Evolutionary conservation across 2,888 invertebrate genomes (phyloP), one percentile per base, ranked within the genome.

Genomic region (Diabrotica balteata): DNA sequence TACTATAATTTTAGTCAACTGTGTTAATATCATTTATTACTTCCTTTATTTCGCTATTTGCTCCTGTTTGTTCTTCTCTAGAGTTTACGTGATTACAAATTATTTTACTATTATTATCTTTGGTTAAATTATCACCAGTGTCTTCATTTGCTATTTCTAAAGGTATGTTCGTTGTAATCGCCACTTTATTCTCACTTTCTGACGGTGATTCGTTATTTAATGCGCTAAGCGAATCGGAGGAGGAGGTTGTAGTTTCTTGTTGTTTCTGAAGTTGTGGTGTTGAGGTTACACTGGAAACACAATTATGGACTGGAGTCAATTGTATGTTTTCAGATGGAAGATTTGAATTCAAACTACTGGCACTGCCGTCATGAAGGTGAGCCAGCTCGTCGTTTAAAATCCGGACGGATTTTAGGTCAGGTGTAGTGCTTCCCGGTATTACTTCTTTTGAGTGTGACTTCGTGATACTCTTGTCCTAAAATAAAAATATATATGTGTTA

Each of bases 331-430:
- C 54, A 54, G 43, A 42, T 42, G 3, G 9, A 43, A 43, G 54
- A n/a, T 43, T 54, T 43, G 42, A 54, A n/a, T 54, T 54, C n/a
- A 54, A 32, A 42, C 42, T 54, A 10, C 42, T 42, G 7, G 9
- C 42, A 10, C 54, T 54, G 42, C 54, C 43, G 11, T 43, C 7
- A 43, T 54, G 17, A 17, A 17, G 8, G 51, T 11, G 10, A 45
- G 59, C 10, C 9, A 59, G 8, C 47, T 62, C 62, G 8, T 70
- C 64, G 45, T 72, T 71, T 8, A 74, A 53, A 32, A 71, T 72
- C 54, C 64, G 69, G 3, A 76, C 68, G 9, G 75, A 71, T 62
- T 73, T 73, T 17, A 76, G 53, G 9, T 72, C 70, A n/a, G 75
- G 69, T 0, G 67, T 70, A 10, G 61, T 55, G 7, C 10, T 66